phyloP scores from a whole-genome alignment of 2,888 invertebrate species.

The Andrena camellia region DNA sequence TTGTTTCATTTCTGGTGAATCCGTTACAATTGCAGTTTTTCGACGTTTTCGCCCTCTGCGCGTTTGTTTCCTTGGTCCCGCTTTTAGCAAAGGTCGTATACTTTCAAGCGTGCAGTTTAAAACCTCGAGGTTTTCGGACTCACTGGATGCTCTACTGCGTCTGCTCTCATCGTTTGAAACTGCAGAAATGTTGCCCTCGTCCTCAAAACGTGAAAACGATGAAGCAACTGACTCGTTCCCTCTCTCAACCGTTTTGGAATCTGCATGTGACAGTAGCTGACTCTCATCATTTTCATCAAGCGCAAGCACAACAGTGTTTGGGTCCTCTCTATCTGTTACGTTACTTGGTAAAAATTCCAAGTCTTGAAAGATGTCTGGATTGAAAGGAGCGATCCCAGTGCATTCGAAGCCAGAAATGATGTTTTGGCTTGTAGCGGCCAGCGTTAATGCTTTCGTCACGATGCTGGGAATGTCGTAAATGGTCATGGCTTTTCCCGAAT shows the following conservation, averaged over 20 bases:
- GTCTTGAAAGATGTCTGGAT: not conserved
- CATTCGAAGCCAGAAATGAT: not conserved
- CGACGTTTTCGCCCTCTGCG: not conserved
- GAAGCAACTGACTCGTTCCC: not conserved
- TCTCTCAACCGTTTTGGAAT: not conserved
- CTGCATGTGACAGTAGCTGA: not conserved
- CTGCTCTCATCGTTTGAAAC: no score
- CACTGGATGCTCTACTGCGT: not conserved
- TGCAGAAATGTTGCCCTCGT: no score
- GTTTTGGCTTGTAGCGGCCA: not conserved
- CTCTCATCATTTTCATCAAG: not conserved
- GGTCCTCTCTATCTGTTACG: not conserved
- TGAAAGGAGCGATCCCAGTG: not conserved
- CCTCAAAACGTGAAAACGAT: no score
- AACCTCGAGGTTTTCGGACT: not conserved
- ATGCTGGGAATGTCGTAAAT: slow-evolving; percentile 1
- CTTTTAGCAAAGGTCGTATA: not conserved
- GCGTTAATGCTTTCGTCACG: not conserved
- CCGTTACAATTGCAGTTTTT: not conserved
- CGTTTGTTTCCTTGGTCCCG: not conserved
- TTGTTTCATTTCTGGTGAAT: not conserved
- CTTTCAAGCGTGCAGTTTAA: not conserved
- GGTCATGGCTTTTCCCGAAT: not conserved
- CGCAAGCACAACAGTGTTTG: not conserved
- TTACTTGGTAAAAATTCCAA: not conserved